These are phyloP conservation scores for Aspidiotus destructor DNA, from an alignment of 2,888 invertebrate genomes.

Conservation along the genomic window DNA sequence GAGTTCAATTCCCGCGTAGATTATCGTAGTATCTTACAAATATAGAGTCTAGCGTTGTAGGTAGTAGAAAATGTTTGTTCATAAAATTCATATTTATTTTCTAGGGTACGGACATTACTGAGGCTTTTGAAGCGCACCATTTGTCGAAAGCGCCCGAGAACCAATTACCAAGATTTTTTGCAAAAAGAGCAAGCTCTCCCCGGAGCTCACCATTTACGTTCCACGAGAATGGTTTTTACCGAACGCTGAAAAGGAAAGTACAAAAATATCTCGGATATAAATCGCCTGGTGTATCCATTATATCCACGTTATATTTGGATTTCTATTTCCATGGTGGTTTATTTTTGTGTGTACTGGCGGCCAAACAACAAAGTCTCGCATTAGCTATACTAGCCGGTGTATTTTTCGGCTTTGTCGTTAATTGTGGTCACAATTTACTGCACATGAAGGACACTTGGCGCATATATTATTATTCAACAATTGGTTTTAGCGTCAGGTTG, in stretches of 20 bases:
- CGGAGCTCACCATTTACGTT: conserved; percentile 65
- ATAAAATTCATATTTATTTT: conserved; percentile 38
- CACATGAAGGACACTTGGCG: conserved; percentile 66
- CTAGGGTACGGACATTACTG: conserved; percentile 70
- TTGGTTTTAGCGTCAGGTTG: conserved; percentile 55
- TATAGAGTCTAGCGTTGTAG: too few relatives aligned
- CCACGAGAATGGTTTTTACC: conserved; percentile 62
- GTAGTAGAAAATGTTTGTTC: too few relatives aligned
- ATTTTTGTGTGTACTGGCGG: conserved; percentile 39
- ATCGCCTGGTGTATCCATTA: conserved; percentile 7
- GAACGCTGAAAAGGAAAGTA: conserved; percentile 49
- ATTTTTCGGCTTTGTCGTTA: conserved; percentile 50
- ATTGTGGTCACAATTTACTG: conserved; percentile 65
- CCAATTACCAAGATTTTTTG: conserved; percentile 55
- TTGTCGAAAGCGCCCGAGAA: conserved; percentile 50
- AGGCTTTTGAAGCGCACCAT: conserved; percentile 67
- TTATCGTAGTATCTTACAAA: too few relatives aligned
- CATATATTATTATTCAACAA: conserved; percentile 66
- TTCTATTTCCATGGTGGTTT: conserved; percentile 43
- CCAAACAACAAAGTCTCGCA: conserved; percentile 34
- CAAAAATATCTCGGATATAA: conserved; percentile 22
- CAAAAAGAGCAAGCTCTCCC: conserved; percentile 52
- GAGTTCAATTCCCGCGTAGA: too few relatives aligned
- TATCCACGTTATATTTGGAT: conserved; percentile 40
- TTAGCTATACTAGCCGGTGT: conserved; percentile 49